Percentiles rank a stretch among this genome's conserved stretches.
These are phyloP conservation scores for Coregonus suidteri DNA, from an alignment of 2,797 vertebrate species.

Conservation along the genomic window DNA sequence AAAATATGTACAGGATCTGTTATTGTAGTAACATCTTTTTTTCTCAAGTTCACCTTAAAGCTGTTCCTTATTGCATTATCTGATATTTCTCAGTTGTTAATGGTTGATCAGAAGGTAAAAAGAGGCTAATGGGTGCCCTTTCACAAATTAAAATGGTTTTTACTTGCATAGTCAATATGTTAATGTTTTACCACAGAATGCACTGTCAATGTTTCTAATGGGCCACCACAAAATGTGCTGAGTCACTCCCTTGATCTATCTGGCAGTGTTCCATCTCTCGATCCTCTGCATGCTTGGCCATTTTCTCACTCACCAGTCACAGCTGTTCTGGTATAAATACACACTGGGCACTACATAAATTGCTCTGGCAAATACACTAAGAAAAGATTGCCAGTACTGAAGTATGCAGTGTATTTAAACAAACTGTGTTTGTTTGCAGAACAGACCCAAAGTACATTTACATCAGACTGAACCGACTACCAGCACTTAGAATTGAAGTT, in stretches of 20 bases:
- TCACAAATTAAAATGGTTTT: background rate
- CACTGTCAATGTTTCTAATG: background rate
- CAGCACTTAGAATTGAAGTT: background rate
- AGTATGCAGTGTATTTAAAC: background rate
- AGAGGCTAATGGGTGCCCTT: background rate
- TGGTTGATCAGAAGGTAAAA: background rate
- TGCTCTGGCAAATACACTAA: background rate
- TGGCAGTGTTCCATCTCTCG: conserved; percentile 30
- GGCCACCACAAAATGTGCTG: conserved; percentile 56
- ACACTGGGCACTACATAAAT: background rate
- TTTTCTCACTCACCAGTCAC: background rate
- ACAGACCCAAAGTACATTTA: conserved; percentile 1
- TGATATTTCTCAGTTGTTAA: background rate
- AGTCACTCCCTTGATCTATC: conserved; percentile 63
- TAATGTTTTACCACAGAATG: conserved; percentile 36
- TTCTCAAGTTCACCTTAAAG: background rate
- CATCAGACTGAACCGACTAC: background rate
- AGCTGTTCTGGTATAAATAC: conserved; percentile 5
- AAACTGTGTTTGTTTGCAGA: background rate
- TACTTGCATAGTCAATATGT: background rate
- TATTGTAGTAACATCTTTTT: background rate
- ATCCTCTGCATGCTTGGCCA: background rate
- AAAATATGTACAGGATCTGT: background rate
- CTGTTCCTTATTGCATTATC: no score
- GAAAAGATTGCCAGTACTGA: background rate